phyloP scores from a whole-genome alignment of 53 echinoderm and acorn worm genomes.

The Actinopyga echinites region DNA sequence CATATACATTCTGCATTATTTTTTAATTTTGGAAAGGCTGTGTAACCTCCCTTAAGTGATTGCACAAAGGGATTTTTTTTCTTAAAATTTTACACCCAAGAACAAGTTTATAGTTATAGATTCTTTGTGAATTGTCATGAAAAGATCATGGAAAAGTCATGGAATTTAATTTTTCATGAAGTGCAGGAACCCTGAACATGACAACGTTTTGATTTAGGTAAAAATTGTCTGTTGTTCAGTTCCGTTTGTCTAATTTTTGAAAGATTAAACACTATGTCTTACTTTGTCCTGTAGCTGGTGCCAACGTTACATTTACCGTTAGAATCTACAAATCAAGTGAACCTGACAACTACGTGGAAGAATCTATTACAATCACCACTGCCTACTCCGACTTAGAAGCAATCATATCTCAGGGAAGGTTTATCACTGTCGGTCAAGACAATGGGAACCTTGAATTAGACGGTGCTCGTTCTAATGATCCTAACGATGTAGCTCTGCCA shows the following conservation, averaged over 20 bases:
- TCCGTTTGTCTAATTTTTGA: not conserved
- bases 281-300: constrained; percentile 48
- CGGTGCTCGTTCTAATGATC: constrained; percentile 68
- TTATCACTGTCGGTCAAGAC: constrained; percentile 76
- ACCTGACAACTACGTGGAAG: constrained; percentile 42
- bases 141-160: too few species aligned
- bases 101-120: too few species aligned
- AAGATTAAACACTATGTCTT: not conserved
- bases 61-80: too few species aligned
- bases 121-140: too few species aligned
- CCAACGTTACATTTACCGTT: constrained; percentile 68
- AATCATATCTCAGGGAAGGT: constrained; percentile 61
- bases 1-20: too few species aligned
- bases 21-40: too few species aligned
- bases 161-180: too few species aligned
- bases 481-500: constrained; percentile 57
- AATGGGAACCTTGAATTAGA: constrained; percentile 63
- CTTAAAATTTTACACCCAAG: too few species aligned
- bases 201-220: too few species aligned
- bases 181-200: too few species aligned
- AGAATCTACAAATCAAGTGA: constrained; percentile 63
- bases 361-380: constrained; percentile 58
- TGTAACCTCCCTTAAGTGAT: too few species aligned
- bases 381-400: constrained; percentile 64
- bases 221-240: too few species aligned